These are phyloP conservation scores for Noctua janthe DNA, from an alignment of 2,888 invertebrate species.

Conservation along the genomic window DNA sequence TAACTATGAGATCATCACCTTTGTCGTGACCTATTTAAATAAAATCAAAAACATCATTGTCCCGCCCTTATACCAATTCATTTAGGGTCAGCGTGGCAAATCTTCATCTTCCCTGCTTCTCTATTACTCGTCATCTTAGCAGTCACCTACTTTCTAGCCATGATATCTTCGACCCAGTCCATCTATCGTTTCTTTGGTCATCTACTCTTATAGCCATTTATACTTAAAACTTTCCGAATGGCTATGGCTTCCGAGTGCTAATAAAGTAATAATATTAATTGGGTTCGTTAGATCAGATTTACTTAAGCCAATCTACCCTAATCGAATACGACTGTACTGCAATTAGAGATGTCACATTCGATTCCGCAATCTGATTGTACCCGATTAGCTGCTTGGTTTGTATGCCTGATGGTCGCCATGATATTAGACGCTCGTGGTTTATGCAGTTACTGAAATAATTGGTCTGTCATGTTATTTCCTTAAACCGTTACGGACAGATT, in stretches of 20 bases:
- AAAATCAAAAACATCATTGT: too few species aligned
- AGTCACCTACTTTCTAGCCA: not conserved
- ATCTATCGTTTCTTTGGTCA: not conserved
- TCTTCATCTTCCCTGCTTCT: not conserved
- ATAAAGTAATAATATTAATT: not conserved
- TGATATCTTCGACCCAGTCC: not conserved
- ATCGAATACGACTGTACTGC: slow-evolving; percentile 2
- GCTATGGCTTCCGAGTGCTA: too few species aligned
- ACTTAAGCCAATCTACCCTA: slow-evolving; percentile 5
- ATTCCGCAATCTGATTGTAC: slow-evolving; percentile 19
- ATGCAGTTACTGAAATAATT: slow-evolving; percentile 5
- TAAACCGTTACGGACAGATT: not conserved
- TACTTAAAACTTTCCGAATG: not conserved
- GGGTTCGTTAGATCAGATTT: not conserved
- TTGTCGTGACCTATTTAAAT: too few species aligned
- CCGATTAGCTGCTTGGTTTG: slow-evolving; percentile 24
- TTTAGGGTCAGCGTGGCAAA: not conserved
- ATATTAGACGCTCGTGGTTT: not conserved
- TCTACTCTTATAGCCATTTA: not conserved
- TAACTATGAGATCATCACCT: not conserved
- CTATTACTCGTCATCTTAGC: not conserved
- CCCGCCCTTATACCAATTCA: too few species aligned
- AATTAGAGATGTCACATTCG: slow-evolving; percentile 27
- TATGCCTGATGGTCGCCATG: not conserved
- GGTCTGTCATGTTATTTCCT: too few species aligned